Conservation (phyloP, 53 echinoderm and acorn worm genomes). For the Paelopatides confundens region DNA sequence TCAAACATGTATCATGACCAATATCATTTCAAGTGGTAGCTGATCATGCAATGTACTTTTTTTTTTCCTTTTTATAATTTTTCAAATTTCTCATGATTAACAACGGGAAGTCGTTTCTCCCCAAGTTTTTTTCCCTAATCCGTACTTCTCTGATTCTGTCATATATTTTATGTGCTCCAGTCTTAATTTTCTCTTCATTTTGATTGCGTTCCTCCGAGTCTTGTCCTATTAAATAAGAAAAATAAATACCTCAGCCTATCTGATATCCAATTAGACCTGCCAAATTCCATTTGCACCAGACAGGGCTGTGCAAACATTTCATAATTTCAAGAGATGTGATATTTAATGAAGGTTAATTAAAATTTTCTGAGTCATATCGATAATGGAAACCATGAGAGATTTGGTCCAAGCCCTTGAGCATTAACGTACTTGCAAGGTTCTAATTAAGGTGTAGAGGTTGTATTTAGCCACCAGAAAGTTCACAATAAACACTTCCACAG, state of each 20-base stretch:
- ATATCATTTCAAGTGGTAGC: neutral
- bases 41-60: neutral
- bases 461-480: slow-evolving; percentile 47
- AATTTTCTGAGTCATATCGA: slow-evolving; percentile 54
- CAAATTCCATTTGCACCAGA: slow-evolving; percentile 52
- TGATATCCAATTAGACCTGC: slow-evolving; percentile 53
- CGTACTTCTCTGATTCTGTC: neutral
- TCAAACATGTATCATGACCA: neutral
- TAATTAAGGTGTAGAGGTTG: slow-evolving; percentile 51
- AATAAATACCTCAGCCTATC: slow-evolving; percentile 55
- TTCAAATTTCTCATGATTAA: neutral
- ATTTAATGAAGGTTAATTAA: slow-evolving; percentile 56
- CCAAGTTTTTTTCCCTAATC: too few species aligned
- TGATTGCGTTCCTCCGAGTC: slow-evolving; percentile 51
- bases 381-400: slow-evolving; percentile 48
- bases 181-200: slow-evolving; percentile 28
- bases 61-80: neutral
- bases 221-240: slow-evolving; percentile 51
- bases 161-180: slow-evolving; percentile 34
- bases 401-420: slow-evolving; percentile 49
- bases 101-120: neutral
- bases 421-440: slow-evolving; percentile 46
- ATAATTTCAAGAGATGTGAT: slow-evolving; percentile 55
- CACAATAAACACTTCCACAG: slow-evolving; percentile 48
- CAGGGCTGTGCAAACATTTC: slow-evolving; percentile 54